phyloP scores from a whole-genome alignment of 2,113 vertebrate genomes.

The Anthoscopus minutus region DNA sequence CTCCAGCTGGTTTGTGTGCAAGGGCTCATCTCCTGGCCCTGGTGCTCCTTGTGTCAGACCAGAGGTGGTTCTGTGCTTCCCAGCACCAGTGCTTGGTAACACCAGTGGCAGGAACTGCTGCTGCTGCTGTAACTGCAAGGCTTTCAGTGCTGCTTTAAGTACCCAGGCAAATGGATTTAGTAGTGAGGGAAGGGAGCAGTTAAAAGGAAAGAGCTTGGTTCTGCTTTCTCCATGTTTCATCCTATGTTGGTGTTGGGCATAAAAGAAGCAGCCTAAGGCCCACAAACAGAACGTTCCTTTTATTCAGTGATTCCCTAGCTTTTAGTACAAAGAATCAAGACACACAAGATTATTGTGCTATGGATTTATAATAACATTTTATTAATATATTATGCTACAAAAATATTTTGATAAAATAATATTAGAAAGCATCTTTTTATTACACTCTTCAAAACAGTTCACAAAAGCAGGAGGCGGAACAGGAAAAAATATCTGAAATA shows the following conservation, averaged over 20 bases:
- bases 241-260: not conserved
- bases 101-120: not conserved
- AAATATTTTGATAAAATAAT: conserved; percentile 82
- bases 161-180: not conserved
- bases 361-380: conserved; percentile 71
- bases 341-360: not conserved
- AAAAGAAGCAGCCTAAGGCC: not conserved
- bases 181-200: not conserved
- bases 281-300: not conserved
- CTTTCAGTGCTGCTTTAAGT: not conserved
- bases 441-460: conserved; percentile 69
- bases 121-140: not conserved
- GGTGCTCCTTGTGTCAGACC: not conserved
- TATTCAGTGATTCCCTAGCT: not conserved
- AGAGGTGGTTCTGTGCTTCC: not conserved
- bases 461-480: conserved; percentile 55
- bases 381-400: conserved; percentile 84
- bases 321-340: not conserved
- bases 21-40: not conserved
- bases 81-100: not conserved
- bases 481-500: conserved; percentile 28
- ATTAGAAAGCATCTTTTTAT: conserved; percentile 77
- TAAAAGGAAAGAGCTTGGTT: not conserved
- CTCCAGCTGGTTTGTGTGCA: not conserved
- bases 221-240: not conserved